Base-by-base conservation (phyloP, 1,140 invertebrate species). In the Elysia chlorotica region DNA sequence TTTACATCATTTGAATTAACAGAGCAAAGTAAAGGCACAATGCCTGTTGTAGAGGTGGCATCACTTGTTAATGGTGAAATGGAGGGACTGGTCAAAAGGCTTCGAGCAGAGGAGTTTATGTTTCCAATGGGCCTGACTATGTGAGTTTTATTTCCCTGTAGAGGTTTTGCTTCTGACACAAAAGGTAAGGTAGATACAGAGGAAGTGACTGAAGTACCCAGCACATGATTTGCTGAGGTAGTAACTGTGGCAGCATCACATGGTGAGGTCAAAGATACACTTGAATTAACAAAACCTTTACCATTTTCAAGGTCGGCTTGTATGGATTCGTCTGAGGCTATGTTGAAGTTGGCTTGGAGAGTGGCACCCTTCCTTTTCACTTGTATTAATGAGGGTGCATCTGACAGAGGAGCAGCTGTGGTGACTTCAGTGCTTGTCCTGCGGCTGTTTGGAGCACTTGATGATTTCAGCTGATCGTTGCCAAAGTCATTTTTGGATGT, bases 371-470 rank as follows among this genome's bases (percentile, higher is more conserved):
- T 38, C 3, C 38, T 48, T 48, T 14, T 28, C 10, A 48, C 31
- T 68, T 28, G 19, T 68, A 30, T 14, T 37, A 38, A 28, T 41
- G 19, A 38, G 35, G 3, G 37, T 38, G 23, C 61, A 35, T 38
- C n/a, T 41, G 63, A 28, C 17, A 33, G 33, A 21, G 2, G 53
- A 6, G 19, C 21, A 23, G 56, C 66, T 35, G 28, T 28, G 66
- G 30, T 5, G 30, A 19, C 53, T 4, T 68, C 66, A n/a, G 23
- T 19, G 48, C 66, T 68, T 53, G 66, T 3, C 30, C 66, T 17
- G 1, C 66, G 66, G 56, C 41, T 68, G 25, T 54, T 56, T 68
- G 41, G 66, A 21, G 48, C 48, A 68, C 66, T 68, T 1, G 21
- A 25, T 30, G 48, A 37, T 68, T 56, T 53, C 17, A 5, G 30